These are phyloP conservation scores for Nymphicus hollandicus DNA, from an alignment of 2,113 vertebrate species.

Conservation along the genomic window DNA sequence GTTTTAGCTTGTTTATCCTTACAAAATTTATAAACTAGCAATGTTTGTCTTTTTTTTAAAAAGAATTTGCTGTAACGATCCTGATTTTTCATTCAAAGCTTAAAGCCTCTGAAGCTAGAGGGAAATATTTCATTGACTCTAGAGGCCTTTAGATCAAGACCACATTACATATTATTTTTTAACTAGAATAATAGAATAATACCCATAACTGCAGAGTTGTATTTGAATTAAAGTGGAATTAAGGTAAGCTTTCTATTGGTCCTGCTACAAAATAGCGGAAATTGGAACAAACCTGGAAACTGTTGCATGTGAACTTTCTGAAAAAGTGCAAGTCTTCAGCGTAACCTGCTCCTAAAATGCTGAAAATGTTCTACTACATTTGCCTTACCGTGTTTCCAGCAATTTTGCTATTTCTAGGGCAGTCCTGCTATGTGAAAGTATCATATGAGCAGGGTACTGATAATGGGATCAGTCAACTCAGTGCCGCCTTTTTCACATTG, in stretches of 20 bases:
- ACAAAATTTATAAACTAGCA: not conserved
- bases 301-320: not conserved
- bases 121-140: not conserved
- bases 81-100: not conserved
- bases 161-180: not conserved
- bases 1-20: not conserved
- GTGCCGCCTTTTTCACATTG: not conserved
- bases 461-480: not conserved
- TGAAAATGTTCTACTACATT: not conserved
- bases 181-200: not conserved
- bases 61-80: not conserved
- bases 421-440: not conserved
- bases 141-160: not conserved
- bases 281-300: not conserved
- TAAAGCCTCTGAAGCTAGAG: not conserved
- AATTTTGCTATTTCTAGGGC: not conserved
- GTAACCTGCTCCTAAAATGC: not conserved
- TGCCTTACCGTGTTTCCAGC: not conserved
- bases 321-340: not conserved
- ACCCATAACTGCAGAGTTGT: not conserved
- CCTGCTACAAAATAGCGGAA: not conserved
- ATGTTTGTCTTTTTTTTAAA: not conserved
- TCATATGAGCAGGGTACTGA: not conserved
- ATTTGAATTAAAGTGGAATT: not conserved
- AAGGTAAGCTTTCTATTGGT: not conserved